These are phyloP conservation scores for Eospalax fontanierii DNA, from an alignment of 2,797 vertebrate species.

Conservation along the genomic window DNA sequence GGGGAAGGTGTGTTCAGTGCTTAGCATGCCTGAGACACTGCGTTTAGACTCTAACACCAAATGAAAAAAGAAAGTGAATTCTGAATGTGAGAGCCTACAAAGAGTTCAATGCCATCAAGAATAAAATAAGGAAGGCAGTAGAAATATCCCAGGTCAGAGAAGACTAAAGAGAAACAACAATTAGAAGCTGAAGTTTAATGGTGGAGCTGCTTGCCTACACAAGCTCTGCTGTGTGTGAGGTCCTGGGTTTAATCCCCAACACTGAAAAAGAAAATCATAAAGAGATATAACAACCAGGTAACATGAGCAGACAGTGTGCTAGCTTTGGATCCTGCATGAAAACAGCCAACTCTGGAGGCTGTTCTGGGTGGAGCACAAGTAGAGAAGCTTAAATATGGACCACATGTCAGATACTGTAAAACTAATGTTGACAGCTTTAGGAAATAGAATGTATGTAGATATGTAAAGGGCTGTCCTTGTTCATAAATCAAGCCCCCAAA, in stretches of 20 bases:
- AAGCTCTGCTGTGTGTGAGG: too few relatives aligned
- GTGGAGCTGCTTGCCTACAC: too few relatives aligned
- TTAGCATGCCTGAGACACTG: not conserved
- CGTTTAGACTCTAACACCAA: not conserved
- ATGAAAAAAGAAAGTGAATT: not conserved
- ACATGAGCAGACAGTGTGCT: not conserved
- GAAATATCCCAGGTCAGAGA: not conserved
- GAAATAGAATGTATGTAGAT: constrained; percentile 30
- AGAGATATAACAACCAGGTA: not conserved
- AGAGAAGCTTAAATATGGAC: constrained; percentile 17
- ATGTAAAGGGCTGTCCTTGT: not conserved
- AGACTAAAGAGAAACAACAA: not conserved
- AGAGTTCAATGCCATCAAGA: not conserved
- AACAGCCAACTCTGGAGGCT: not conserved
- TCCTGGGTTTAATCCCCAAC: too few relatives aligned
- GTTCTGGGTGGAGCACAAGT: not conserved
- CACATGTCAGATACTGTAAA: constrained; percentile 21
- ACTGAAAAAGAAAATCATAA: not conserved
- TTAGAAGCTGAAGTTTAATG: not conserved
- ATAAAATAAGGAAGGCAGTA: too few relatives aligned
- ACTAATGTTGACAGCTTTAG: constrained; percentile 46
- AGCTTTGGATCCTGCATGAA: not conserved
- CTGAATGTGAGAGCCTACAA: not conserved
- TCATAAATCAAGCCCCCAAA: too few relatives aligned
- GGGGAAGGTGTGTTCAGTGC: not conserved